Percentiles rank a stretch among this genome's conserved stretches.
Evolutionary conservation across 2,113 vertebrate genomes (phyloP).

Genomic region (Seriola rivoliana): DNA sequence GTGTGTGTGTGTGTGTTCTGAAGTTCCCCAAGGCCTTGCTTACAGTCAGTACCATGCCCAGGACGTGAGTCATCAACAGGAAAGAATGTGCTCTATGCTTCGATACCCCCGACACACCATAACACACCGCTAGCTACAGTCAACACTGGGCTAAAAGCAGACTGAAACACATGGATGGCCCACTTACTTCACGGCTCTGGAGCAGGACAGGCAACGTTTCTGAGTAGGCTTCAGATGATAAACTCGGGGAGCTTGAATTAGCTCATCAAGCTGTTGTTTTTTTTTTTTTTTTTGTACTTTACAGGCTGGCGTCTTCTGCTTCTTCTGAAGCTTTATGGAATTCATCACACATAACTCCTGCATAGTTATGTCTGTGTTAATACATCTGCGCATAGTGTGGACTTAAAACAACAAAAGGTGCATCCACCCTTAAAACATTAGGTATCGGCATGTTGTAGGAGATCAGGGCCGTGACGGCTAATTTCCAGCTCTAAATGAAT

Average conservation of each 20-base stretch:
- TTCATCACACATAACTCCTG: not conserved
- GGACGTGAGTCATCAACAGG: constrained; percentile 80
- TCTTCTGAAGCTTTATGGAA: not conserved
- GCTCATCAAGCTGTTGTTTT: constrained; percentile 33
- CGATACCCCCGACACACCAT: constrained; percentile 62
- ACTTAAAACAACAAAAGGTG: not conserved
- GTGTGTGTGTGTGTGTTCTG: constrained; percentile 42
- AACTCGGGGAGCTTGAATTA: constrained; percentile 34
- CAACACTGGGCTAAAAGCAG: constrained; percentile 57
- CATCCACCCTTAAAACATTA: not conserved
- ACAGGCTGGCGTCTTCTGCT: constrained; percentile 24
- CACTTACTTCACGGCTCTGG: constrained; percentile 36
- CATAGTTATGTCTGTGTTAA: not conserved
- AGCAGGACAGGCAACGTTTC: constrained; percentile 33
- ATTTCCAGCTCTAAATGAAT: constrained; percentile 3
- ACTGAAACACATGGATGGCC: constrained; percentile 32
- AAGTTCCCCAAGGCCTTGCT: constrained; percentile 53
- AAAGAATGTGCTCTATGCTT: constrained; percentile 75
- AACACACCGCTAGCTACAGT: constrained; percentile 62
- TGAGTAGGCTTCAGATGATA: constrained; percentile 37
- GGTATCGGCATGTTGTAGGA: not conserved
- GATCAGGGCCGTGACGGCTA: not conserved
- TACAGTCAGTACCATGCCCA: constrained; percentile 63
- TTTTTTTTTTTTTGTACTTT: constrained; percentile 19
- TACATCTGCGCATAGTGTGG: not conserved